A percentile compares a stretch with the other conserved stretches of the same genome.
Evolutionary conservation across 2,113 vertebrate genomes (phyloP).

Genomic region (Mesembrinibis cayennensis): DNA sequence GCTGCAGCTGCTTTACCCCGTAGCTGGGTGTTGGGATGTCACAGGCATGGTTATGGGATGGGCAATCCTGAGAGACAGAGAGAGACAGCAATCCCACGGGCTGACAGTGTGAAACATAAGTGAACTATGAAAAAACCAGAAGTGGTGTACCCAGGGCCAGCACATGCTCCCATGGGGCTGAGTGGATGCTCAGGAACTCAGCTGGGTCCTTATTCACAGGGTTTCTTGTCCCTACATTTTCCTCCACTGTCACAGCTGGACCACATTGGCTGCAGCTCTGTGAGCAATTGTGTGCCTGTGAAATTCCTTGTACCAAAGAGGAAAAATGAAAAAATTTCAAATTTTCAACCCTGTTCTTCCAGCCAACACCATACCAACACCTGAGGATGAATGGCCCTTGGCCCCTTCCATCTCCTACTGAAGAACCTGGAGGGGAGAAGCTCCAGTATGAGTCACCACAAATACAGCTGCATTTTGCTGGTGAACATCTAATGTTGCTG

Average conservation of each 20-base stretch:
- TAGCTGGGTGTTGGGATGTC: background rate
- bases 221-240: background rate
- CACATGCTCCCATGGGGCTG: background rate
- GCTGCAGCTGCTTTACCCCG: background rate
- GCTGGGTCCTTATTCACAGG: background rate
- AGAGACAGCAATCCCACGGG: background rate
- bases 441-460: background rate
- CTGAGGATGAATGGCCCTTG: background rate
- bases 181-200: background rate
- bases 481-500: background rate
- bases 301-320: background rate
- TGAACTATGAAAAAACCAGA: background rate
- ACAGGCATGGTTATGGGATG: background rate
- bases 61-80: background rate
- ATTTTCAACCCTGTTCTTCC: background rate
- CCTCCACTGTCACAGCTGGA: background rate
- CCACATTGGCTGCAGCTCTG: background rate
- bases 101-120: background rate
- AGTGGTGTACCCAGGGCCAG: background rate
- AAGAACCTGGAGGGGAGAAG: background rate
- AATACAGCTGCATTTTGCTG: background rate
- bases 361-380: background rate
- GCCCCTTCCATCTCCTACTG: background rate
- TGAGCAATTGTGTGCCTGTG: background rate
- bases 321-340: background rate